Base-by-base conservation (phyloP, 2,797 vertebrate species). In the Okamejei kenojei region DNA sequence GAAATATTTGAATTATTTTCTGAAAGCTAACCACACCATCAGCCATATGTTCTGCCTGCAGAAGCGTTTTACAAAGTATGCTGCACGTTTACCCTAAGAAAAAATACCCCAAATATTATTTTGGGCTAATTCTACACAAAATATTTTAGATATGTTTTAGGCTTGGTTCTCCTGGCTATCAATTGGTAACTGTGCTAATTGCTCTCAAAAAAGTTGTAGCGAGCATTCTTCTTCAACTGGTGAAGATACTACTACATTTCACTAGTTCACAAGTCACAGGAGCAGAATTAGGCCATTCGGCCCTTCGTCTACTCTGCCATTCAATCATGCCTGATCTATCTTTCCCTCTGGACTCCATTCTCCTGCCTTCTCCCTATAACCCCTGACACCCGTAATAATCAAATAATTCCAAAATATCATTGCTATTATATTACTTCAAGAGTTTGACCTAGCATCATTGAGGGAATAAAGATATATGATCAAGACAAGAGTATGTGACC, bases 1-100 rank as follows among this genome's bases (percentile, higher is more conserved):
- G 90, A 88, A 65, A 88, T 65, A 11, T 88, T 88, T 88, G 81
- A 65, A 63, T 65, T 21, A 15, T 9, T 88, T 88, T 88, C 84
- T 88, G n/a, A 65, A 68, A 65, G 3, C 6, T 65, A 8, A 17
- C 1, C n/a, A 88, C n/a, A 21, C n/a, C 65, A 29, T 86, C 29
- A 65, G 32, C 32, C 26, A 84, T 13, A 5, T 54, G 29, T n/a
- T 61, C 54, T 11, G 13, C 81, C 54, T 29, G 26, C 54, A n/a
- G 82, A 23, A 13, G 54, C 4, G 26, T n/a, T 77, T 86, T 65
- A 9, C 58, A 86, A 63, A 86, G 29, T 61, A 26, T n/a, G 58
- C 29, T 84, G 81, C 81, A n/a, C 29, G 1, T 86, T 63, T 6
- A 29, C 82, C 29, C n/a, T 86, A 54, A 32, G 58, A 17, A 0